A percentile compares a stretch with the other conserved stretches of the same genome.
phyloP scores from a whole-genome alignment of 2,888 invertebrate genomes.

The Eucriotettix oculatus region DNA sequence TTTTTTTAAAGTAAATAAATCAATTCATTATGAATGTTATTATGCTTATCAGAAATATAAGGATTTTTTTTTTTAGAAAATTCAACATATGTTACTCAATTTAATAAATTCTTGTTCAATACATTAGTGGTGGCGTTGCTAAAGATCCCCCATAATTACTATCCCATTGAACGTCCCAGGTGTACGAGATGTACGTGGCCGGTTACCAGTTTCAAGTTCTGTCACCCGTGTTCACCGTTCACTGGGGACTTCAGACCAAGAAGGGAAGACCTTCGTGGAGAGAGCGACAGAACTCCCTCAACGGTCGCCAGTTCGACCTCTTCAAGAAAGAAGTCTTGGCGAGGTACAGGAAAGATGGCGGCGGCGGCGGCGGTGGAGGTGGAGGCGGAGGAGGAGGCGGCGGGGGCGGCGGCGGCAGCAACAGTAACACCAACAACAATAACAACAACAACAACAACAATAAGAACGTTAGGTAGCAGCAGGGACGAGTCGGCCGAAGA shows the following conservation, averaged over 20 bases:
- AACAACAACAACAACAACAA: too few relatives aligned
- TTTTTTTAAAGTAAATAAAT: too few relatives aligned
- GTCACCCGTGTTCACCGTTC: slow-evolving; percentile 76
- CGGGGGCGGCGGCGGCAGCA: neutral
- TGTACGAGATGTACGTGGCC: slow-evolving; percentile 81
- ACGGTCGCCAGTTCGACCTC: slow-evolving; percentile 62
- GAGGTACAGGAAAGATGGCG: slow-evolving; percentile 45
- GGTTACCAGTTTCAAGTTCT: slow-evolving; percentile 78
- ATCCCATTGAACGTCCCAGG: slow-evolving; percentile 34
- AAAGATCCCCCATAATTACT: too few relatives aligned
- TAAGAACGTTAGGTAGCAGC: too few relatives aligned
- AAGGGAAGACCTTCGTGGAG: slow-evolving; percentile 68
- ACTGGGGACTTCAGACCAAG: slow-evolving; percentile 74
- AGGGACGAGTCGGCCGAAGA: too few relatives aligned
- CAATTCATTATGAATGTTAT: too few relatives aligned
- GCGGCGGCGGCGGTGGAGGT: neutral
- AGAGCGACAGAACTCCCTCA: slow-evolving; percentile 69
- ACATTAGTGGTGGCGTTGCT: too few relatives aligned
- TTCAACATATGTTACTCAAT: too few relatives aligned
- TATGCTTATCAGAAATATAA: too few relatives aligned
- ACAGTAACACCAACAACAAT: too few relatives aligned
- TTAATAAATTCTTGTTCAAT: too few relatives aligned
- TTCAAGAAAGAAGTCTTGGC: slow-evolving; percentile 73
- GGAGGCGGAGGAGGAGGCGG: neutral
- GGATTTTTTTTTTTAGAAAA: too few relatives aligned